Base-by-base conservation (phyloP, 2,113 vertebrate species). In the Passer montanus region DNA sequence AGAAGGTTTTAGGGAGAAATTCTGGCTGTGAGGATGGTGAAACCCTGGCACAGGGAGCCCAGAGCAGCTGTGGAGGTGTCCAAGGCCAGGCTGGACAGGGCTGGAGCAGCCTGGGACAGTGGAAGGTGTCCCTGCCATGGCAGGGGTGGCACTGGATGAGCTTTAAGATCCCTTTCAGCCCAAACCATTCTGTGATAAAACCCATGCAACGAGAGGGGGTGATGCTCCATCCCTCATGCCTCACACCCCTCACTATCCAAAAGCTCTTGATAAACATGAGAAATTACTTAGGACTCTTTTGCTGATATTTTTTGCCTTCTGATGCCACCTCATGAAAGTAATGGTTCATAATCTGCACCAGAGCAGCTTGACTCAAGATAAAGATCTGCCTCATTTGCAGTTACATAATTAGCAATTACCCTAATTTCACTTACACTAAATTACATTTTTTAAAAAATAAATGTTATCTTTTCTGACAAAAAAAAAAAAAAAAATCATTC, bases 361-460 rank as follows among this genome's bases (percentile, higher is more conserved):
- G 83, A 39, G 72, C 84, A 62, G 49, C 79, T 67, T 9, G 14
- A 85, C 85, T 81, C 28, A 9, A 90, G 92, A 84, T 72, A 90
- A 76, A 70, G 74, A 91, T 87, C 84, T 93, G 62, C 58, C 39
- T 92, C 62, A 24, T 91, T 84, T 92, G 58, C 81, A 63, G 56
- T 55, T 77, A 75, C 67, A 56, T 93, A 90, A 95, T 89, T 89
- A 96, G 75, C 88, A 95, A 89, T 84, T 79, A 53, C 55, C 84
- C 86, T 87, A 39, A 85, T 96, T 94, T 88, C 68, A 55, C 83
- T 81, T 75, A 83, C 46, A 56, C 28, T 52, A 91, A 94, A 90
- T 58, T 28, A 26, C 55, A 4, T 41, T 63, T 44, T 91, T 46
- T 22, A 3, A 0, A 4, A 56, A 91, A 62, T 14, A 90, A 91